These are phyloP conservation scores for Diachasmimorpha longicaudata DNA, from an alignment of 1,140 invertebrate species.

Conservation along the genomic window DNA sequence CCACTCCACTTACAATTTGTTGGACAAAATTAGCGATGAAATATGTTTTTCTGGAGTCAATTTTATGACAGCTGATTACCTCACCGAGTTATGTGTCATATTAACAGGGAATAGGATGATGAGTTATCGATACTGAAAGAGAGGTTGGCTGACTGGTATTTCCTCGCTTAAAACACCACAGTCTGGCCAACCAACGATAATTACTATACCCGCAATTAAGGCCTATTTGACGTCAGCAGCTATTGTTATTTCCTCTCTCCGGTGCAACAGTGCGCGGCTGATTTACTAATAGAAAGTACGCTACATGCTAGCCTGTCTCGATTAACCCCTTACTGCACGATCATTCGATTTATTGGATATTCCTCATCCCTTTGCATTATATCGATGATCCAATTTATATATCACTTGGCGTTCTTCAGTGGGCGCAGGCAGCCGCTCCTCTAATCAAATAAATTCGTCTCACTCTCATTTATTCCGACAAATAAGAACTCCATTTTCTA, in stretches of 20 bases:
- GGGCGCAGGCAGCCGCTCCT: neutral
- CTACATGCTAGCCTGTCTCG: constrained; percentile 45
- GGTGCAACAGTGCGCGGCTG: constrained; percentile 40
- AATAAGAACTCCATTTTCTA: neutral
- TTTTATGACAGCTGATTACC: neutral
- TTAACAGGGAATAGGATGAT: neutral
- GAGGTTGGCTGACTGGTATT: neutral
- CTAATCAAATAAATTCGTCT: neutral
- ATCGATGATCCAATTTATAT: constrained; percentile 17
- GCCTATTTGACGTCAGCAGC: constrained; percentile 35
- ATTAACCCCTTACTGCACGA: constrained; percentile 42
- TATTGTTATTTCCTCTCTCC: constrained; percentile 50
- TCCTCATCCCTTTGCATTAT: constrained; percentile 4
- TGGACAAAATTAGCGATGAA: neutral
- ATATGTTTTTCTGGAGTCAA: neutral
- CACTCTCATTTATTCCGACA: neutral
- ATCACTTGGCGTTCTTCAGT: neutral
- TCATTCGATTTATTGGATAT: constrained; percentile 14
- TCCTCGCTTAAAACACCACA: neutral
- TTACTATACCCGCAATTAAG: constrained; percentile 58
- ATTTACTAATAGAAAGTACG: constrained; percentile 55
- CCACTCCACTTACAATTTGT: too few relatives aligned
- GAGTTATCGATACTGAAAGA: neutral
- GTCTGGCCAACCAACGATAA: constrained; percentile 41
- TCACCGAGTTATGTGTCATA: too few relatives aligned